Evolutionary conservation across 1,140 invertebrate genomes (phyloP), one percentile per base, ranked within the genome.

Genomic region (Anastatus disparis): DNA sequence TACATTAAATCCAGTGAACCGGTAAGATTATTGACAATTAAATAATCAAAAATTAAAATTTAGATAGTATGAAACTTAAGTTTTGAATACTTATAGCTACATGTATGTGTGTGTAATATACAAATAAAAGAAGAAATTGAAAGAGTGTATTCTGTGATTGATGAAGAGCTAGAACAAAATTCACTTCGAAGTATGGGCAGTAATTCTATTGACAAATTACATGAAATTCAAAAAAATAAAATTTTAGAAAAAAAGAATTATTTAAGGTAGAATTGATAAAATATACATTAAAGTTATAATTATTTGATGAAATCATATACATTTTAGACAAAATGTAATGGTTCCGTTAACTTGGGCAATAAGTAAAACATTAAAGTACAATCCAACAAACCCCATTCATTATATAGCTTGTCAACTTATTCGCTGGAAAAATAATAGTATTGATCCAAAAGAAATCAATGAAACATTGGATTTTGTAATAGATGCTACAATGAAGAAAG

Each of bases 261-360:
- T 35, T 72, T 79, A 52, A 75, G 72, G 77, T 79, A 44, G 35
- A 10, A 58, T 70, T 26, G 7, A 8, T 50, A 35, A n/a, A n/a
- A n/a, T n/a, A n/a, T 24, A 29, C 27, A 22, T 27, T 10, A 44
- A 24, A 40, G 15, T 17, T 6, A 64, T 22, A 67, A 77, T 67
- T 77, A 76, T 27, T 76, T 77, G 68, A 75, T 75, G 44, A 40
- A 17, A 40, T 67, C 26, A 27, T 35, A 42, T 61, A n/a, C 10
- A 8, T 58, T 52, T 46, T 48, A 81, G 79, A 48, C 46, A 75
- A 64, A 75, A 76, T 53, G 17, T 77, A 12, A 73, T 81, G 72
- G 48, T 66, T 9, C 76, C 78, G 15, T 38, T 81, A n/a, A 52
- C 75, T 17, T 81, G 77, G 78, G 77, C 77, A 12, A 29, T 79